Evolutionary conservation across 1,140 invertebrate species (phyloP), one percentile per base, ranked within the genome.

Genomic region (Panagrolaimus sp.): DNA sequence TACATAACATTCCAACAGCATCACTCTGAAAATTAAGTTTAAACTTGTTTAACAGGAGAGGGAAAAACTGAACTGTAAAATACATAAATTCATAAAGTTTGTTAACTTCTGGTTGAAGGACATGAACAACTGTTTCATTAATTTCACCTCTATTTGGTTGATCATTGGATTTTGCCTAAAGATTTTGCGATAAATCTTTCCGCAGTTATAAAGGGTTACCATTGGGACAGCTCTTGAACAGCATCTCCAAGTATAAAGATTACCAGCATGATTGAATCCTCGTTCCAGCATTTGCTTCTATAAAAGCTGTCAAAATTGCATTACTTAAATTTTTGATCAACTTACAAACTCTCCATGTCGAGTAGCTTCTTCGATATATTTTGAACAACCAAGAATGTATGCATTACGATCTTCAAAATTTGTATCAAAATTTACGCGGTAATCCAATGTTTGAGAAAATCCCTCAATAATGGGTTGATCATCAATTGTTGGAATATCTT

Each of bases 241-340:
- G 85, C 96, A 98, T 76, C 96, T 87, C 96, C 96, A 99, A 1
- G 96, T 98, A 83, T 98, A 99, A 28, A 99, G 85, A 92, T 96
- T 98, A 2, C 96, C 93, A 0, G 95, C 94, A 88, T 98, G 94
- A 73, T 93, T 90, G 73, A 96, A 89, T 5, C 95, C 96, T 87
- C 98, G 93, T 82, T 96, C 93, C n/a, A 98, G 86, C 63, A 98
- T 85, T 79, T 96, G 91, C 86, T 98, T 98, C 93, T 96, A 82
- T 64, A 86, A 68, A 64, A 12, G 47, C 14, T 52, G 55, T 24
- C 17, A 17, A 2, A 46, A 12, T 10, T 28, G 38, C 5, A 1
- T 7, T 64, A 32, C 15, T 21, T 45, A 28, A 21, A 70, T 44
- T 15, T 43, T 8, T 6, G 15, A 12, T 45, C 7, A 75, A 77